Evolutionary conservation across 1,140 invertebrate genomes (phyloP).

Genomic region (Dinothrombium tinctorium): DNA sequence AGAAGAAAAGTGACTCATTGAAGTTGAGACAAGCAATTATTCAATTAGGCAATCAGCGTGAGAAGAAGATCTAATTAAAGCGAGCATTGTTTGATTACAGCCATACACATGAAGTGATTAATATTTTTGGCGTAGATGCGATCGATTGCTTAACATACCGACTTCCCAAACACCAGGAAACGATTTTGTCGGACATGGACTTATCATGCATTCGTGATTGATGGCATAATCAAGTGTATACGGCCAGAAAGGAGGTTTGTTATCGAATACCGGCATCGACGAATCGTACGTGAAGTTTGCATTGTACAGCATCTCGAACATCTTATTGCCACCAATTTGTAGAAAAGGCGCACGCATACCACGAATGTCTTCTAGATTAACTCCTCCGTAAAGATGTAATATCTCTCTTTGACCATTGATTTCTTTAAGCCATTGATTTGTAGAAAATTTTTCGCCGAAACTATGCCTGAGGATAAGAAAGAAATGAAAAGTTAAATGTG

Average conservation of each 20-base stretch:
- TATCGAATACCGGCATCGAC: constrained; percentile 34
- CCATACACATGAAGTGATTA: background rate
- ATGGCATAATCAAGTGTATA: constrained; percentile 52
- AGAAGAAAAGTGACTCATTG: constrained; percentile 37
- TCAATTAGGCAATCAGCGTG: background rate
- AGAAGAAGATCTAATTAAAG: too few species aligned
- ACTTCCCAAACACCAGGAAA: constrained; percentile 34
- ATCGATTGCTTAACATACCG: background rate
- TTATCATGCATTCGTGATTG: constrained; percentile 34
- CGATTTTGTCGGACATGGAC: constrained; percentile 60
- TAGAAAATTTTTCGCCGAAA: constrained; percentile 20
- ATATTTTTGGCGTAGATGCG: background rate
- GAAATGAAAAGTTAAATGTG: constrained; percentile 1
- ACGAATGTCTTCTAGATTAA: constrained; percentile 18
- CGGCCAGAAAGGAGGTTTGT: constrained; percentile 53
- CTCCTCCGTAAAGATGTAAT: constrained; percentile 18
- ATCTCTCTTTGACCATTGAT: constrained; percentile 19
- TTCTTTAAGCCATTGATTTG: constrained; percentile 19
- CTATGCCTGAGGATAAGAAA: constrained; percentile 14
- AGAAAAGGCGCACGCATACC: constrained; percentile 23
- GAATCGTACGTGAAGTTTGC: constrained; percentile 22
- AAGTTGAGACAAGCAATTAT: background rate
- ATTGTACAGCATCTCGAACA: constrained; percentile 19
- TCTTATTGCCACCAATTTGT: constrained; percentile 21
- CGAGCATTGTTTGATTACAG: background rate